These are phyloP conservation scores for Scelioninae gen. 2 DNA, from an alignment of 2,888 invertebrate genomes.

Conservation along the genomic window DNA sequence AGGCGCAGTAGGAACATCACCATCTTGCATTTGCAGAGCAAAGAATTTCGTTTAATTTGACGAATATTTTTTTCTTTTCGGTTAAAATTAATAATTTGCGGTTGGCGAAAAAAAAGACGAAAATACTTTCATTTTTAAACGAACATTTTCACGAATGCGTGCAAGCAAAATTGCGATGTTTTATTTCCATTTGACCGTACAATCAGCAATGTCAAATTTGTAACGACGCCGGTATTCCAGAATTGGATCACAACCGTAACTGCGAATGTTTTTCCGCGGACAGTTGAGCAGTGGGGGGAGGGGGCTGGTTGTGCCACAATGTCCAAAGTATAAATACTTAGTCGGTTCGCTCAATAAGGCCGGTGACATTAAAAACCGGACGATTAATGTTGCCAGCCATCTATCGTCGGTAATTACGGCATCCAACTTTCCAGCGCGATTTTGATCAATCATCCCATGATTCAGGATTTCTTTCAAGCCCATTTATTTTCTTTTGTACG, in stretches of 20 bases:
- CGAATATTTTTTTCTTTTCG: too few relatives aligned
- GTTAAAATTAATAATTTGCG: too few relatives aligned
- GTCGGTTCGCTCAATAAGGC: slow-evolving; percentile 45
- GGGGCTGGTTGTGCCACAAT: slow-evolving; percentile 24
- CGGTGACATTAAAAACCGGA: slow-evolving; percentile 48
- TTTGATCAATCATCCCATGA: slow-evolving; percentile 41
- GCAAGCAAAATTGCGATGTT: neutral
- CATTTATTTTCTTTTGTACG: slow-evolving; percentile 26
- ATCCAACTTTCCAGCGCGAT: slow-evolving; percentile 32
- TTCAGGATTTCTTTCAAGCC: slow-evolving; percentile 36
- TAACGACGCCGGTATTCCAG: neutral
- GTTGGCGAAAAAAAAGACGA: too few relatives aligned
- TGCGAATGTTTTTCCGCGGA: slow-evolving; percentile 38
- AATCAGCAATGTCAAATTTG: neutral
- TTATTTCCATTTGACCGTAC: neutral
- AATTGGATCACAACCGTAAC: slow-evolving; percentile 38
- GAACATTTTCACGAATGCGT: too few relatives aligned
- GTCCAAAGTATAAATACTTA: slow-evolving; percentile 34
- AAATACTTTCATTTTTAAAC: too few relatives aligned
- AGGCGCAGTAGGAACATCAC: too few relatives aligned
- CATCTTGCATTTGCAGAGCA: too few relatives aligned
- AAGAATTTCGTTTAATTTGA: too few relatives aligned
- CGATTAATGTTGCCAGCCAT: slow-evolving; percentile 37
- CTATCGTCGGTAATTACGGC: slow-evolving; percentile 43
- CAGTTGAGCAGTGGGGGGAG: too few relatives aligned